Evolutionary conservation across 2,113 vertebrate genomes (phyloP).

Genomic region (Chaetodon auriga): DNA sequence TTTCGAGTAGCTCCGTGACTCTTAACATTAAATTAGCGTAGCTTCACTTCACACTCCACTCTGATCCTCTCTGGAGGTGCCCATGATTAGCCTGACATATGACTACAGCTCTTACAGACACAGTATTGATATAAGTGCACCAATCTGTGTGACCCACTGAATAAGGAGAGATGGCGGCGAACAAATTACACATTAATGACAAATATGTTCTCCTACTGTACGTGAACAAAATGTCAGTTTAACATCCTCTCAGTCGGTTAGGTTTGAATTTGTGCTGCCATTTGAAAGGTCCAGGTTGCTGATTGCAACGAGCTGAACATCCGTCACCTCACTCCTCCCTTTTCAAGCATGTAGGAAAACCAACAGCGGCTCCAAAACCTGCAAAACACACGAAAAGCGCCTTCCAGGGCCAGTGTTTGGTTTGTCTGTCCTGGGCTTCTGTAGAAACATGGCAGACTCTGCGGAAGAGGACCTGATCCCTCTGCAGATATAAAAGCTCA

Average conservation of each 20-base stretch:
- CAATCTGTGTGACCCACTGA: neutral
- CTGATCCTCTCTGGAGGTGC: constrained; percentile 22
- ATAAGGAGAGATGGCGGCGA: neutral
- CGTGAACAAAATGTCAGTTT: neutral
- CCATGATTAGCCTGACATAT: constrained; percentile 22
- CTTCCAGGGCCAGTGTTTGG: no score
- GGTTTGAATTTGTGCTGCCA: neutral
- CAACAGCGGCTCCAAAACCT: no score
- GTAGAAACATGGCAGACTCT: no score
- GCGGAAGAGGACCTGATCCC: no score
- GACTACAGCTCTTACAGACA: constrained; percentile 5
- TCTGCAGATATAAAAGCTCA: no score
- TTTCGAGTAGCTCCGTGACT: neutral
- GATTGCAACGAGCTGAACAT: no score
- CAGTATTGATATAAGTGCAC: constrained; percentile 1
- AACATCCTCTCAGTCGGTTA: neutral
- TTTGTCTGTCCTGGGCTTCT: no score
- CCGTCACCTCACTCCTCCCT: no score
- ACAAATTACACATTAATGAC: neutral
- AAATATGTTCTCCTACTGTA: neutral
- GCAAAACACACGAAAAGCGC: no score
- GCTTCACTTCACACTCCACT: constrained; percentile 28
- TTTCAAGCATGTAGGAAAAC: no score
- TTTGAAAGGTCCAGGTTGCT: neutral
- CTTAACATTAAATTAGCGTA: constrained; percentile 6